These are phyloP conservation scores for Drosophila kurseongensis DNA, from an alignment of 1,140 invertebrate species.

Conservation along the genomic window DNA sequence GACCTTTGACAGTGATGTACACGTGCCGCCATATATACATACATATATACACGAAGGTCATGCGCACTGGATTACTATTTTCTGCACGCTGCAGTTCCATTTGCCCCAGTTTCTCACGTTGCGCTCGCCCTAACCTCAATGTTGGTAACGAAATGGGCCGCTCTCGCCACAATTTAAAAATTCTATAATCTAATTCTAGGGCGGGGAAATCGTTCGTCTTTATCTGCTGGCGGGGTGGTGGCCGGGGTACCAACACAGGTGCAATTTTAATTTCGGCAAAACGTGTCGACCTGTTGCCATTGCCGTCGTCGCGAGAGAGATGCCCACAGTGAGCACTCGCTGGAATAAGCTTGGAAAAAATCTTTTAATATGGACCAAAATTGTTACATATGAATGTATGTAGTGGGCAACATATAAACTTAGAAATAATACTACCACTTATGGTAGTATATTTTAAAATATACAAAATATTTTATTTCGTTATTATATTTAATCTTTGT, in stretches of 20 bases:
- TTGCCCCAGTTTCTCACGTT: constrained; percentile 60
- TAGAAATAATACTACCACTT: too few relatives aligned
- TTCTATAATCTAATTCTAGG: constrained; percentile 29
- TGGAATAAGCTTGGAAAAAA: neutral
- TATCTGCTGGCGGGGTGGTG: constrained; percentile 4
- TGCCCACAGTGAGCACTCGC: constrained; percentile 19
- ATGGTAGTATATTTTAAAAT: too few relatives aligned
- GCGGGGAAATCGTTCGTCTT: neutral
- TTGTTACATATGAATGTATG: too few relatives aligned
- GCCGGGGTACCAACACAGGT: neutral
- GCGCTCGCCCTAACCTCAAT: constrained; percentile 61
- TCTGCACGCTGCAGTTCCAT: constrained; percentile 32
- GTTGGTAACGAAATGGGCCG: constrained; percentile 9
- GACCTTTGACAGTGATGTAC: constrained; percentile 66
- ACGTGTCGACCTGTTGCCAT: constrained; percentile 51
- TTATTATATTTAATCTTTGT: too few relatives aligned
- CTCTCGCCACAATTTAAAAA: constrained; percentile 15
- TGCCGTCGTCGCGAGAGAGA: constrained; percentile 34
- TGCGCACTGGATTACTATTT: constrained; percentile 58
- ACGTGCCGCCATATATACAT: constrained; percentile 1
- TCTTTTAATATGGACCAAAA: too few relatives aligned
- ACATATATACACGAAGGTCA: constrained; percentile 28
- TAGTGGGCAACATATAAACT: too few relatives aligned
- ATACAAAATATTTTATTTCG: too few relatives aligned
- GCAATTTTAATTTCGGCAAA: constrained; percentile 20